phyloP scores from a whole-genome alignment of 2,797 vertebrate species.

The Pampus argenteus region DNA sequence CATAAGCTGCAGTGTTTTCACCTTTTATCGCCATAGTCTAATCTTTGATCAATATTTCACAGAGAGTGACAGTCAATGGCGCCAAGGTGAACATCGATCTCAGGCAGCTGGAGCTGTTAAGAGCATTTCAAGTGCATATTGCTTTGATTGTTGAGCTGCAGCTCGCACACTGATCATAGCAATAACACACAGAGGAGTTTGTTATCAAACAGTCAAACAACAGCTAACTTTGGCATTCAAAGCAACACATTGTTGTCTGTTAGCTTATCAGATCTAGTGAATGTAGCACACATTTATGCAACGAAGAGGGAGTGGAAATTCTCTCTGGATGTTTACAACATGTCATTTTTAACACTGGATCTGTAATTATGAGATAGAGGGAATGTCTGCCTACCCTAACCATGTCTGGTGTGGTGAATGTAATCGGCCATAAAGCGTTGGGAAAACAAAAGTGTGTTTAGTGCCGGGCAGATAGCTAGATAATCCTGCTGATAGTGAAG shows the following conservation, averaged over 20 bases:
- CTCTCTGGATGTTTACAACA: constrained; percentile 56
- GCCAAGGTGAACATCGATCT: constrained; percentile 79
- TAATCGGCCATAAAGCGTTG: constrained; percentile 68
- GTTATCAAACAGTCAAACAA: constrained; percentile 38
- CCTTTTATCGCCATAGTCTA: constrained; percentile 32
- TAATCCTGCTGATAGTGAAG: constrained; percentile 67
- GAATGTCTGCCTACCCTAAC: constrained; percentile 32
- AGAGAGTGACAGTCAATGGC: constrained; percentile 61
- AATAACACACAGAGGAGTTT: constrained; percentile 36
- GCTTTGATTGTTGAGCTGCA: constrained; percentile 55
- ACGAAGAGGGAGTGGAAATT: constrained; percentile 16
- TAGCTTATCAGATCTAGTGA: constrained; percentile 19
- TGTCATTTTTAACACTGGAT: constrained; percentile 35
- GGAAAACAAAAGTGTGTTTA: constrained; percentile 74
- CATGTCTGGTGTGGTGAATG: constrained; percentile 50
- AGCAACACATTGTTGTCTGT: constrained; percentile 10
- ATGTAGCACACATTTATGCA: neutral
- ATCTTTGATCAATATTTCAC: constrained; percentile 62
- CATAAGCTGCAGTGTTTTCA: constrained; percentile 29
- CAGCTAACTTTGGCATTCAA: constrained; percentile 21
- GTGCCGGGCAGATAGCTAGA: constrained; percentile 67
- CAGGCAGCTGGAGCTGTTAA: constrained; percentile 48
- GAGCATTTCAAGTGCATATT: constrained; percentile 65
- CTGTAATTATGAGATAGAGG: constrained; percentile 54
- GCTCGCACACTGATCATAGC: constrained; percentile 34